phyloP scores from a whole-genome alignment of 2,888 invertebrate genomes.

The Drosophila fulvimacula region DNA sequence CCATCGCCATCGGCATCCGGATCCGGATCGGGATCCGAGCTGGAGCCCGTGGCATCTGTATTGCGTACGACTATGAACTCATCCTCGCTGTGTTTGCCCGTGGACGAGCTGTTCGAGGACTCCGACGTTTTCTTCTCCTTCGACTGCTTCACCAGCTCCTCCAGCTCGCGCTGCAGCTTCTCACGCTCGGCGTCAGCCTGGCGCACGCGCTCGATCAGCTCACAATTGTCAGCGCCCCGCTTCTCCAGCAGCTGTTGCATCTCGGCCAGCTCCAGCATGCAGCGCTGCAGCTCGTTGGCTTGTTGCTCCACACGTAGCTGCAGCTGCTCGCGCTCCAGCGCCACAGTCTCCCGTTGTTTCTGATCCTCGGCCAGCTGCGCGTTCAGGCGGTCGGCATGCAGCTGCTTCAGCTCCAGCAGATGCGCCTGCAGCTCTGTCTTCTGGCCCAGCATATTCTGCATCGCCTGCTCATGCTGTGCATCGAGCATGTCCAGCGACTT shows the following conservation, averaged over 20 bases:
- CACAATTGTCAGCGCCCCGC: constrained; percentile 73
- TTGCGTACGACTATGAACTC: constrained; percentile 83
- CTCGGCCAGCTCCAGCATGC: constrained; percentile 70
- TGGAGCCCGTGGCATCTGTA: constrained; percentile 65
- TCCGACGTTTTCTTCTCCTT: constrained; percentile 81
- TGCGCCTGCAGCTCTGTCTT: constrained; percentile 87
- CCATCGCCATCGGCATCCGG: constrained; percentile 9
- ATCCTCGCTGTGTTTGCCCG: constrained; percentile 81
- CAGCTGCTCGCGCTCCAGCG: constrained; percentile 61
- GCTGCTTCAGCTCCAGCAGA: constrained; percentile 84
- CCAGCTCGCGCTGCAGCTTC: constrained; percentile 74
- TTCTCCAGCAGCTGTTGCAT: constrained; percentile 78
- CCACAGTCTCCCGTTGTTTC: constrained; percentile 44
- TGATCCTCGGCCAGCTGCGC: constrained; percentile 56
- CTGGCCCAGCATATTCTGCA: constrained; percentile 86
- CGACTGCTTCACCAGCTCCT: constrained; percentile 62
- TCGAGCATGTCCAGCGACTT: constrained; percentile 89
- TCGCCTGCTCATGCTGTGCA: constrained; percentile 89
- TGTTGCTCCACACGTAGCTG: constrained; percentile 71
- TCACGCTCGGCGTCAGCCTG: constrained; percentile 75
- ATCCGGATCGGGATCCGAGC: constrained; percentile 52
- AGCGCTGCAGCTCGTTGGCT: constrained; percentile 71
- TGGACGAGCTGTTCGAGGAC: constrained; percentile 74
- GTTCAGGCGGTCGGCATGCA: constrained; percentile 68
- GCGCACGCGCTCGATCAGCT: constrained; percentile 79